phyloP scores from a whole-genome alignment of 2,888 invertebrate species.

The Nasonovia ribisnigri region DNA sequence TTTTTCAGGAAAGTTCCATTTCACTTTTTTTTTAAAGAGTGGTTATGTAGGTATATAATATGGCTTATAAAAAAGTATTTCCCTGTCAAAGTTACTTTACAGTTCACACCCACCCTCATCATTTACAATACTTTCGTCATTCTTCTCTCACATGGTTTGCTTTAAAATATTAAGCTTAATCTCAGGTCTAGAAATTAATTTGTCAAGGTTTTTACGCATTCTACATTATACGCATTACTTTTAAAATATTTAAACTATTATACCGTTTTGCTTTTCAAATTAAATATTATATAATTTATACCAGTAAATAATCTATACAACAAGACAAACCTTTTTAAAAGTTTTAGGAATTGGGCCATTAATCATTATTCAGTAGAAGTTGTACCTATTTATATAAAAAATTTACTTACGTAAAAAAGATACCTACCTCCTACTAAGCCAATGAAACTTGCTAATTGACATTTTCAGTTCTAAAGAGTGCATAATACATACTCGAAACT shows the following conservation, averaged over 20 bases:
- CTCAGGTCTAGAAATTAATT: background rate
- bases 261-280: background rate
- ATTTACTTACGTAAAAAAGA: background rate
- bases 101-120: no score
- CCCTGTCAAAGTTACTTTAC: background rate
- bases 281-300: background rate
- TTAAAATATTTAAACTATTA: constrained; percentile 11
- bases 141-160: background rate
- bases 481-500: constrained; percentile 3
- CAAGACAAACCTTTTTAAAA: background rate
- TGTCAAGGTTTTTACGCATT: background rate
- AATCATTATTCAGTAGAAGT: background rate
- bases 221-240: background rate
- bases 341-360: background rate
- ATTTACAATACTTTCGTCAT: background rate
- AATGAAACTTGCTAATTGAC: background rate
- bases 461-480: background rate
- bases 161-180: constrained; percentile 27
- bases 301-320: background rate
- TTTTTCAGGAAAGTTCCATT: background rate
- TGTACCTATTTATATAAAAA: background rate
- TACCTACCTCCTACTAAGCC: background rate
- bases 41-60: background rate
- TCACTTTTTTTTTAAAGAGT: background rate
- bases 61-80: constrained; percentile 1